Base-by-base conservation (phyloP, 1,140 invertebrate genomes). In the Heliconius melpomene region DNA sequence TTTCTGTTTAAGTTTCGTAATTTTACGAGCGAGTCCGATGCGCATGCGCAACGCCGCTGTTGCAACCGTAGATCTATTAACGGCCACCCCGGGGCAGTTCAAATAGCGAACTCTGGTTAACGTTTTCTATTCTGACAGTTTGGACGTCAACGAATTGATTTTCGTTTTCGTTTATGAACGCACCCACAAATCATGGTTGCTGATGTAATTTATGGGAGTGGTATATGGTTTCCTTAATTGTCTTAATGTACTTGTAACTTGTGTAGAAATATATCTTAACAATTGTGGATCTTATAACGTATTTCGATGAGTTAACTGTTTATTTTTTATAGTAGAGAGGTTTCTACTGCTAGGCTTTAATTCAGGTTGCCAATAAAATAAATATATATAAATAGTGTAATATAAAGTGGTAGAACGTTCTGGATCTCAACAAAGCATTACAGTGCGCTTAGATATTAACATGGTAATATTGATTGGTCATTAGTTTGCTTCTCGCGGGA, bases 1-100 rank as follows among this genome's bases (percentile, higher is more conserved):
- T 92, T 91, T 93, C 88, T 89, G 89, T 91, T 88, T 89, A 90
- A 85, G 88, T 93, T 93, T 93, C 91, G 91, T 91, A 93, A 92
- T 79, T 92, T 93, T 93, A 93, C 90, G 87, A 90, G 83, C 90
- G 87, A 90, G 83, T 86, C 81, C 84, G 88, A 90, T 88, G 91
- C 86, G 87, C 81, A 71, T 80, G 84, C 83, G 83, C 84, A 80
- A 29, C 60, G 60, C 23, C 75, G 60, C 81, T 87, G 85, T 86
- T 86, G 87, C 86, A 88, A 88, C 84, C 83, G 84, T 82, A 80
- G 79, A 83, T 83, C 87, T 91, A 92, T 92, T 91, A 92, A 86
- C 88, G 85, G 87, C 83, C 84, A 86, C 86, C 89, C 76, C 83
- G 83, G 77, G 75, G 82, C 84, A 81, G 80, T 77, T 81, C 75